These are phyloP conservation scores for Agelaius phoeniceus DNA, from an alignment of 2,113 vertebrate genomes.

Conservation along the genomic window DNA sequence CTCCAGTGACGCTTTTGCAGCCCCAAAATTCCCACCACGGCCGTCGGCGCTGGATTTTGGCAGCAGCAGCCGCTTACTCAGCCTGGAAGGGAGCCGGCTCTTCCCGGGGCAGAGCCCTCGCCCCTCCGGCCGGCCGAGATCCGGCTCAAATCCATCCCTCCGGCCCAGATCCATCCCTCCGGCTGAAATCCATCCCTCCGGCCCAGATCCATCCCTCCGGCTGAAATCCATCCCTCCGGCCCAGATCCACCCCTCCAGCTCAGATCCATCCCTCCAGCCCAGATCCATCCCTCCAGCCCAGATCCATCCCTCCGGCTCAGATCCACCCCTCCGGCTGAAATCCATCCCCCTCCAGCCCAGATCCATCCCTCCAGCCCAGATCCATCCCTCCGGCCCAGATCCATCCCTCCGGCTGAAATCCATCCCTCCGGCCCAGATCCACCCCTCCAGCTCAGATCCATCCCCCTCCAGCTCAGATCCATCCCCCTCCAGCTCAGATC, in stretches of 20 bases:
- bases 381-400: neutral
- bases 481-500: neutral
- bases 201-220: fast-evolving
- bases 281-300: fast-evolving
- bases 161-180: fast-evolving
- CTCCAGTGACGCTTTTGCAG: neutral
- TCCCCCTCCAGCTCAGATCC: fast-evolving
- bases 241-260: neutral
- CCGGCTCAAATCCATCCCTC: neutral
- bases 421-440: neutral
- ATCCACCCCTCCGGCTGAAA: neutral
- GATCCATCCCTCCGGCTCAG: neutral
- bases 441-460: fast-evolving
- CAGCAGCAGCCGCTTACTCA: neutral
- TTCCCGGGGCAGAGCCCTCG: neutral
- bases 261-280: fast-evolving
- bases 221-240: neutral
- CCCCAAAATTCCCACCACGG: neutral
- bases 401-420: fast-evolving
- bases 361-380: neutral
- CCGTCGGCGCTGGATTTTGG: neutral
- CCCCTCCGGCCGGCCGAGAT: neutral
- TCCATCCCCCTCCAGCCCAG: fast-evolving
- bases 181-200: fast-evolving
- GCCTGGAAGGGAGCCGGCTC: neutral